Evolutionary conservation across 2,888 invertebrate genomes (phyloP), one percentile per base, ranked within the genome.

Genomic region (Alloscopus bannaensis): DNA sequence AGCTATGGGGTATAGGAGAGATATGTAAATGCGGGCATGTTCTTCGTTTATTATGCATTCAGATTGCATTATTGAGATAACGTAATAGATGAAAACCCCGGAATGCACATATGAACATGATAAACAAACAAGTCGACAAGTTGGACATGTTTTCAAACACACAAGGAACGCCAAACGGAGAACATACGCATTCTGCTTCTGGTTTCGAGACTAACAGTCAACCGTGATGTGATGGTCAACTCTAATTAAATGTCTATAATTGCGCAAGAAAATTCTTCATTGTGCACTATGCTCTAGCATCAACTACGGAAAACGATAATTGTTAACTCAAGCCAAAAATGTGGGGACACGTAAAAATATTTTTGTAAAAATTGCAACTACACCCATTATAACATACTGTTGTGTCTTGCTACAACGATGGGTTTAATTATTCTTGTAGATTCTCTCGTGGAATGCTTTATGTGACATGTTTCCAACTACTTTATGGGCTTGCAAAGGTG

Each of bases 1-100:
- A n/a, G n/a, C n/a, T n/a, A n/a, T n/a, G n/a, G n/a, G n/a, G n/a
- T n/a, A n/a, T n/a, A n/a, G n/a, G n/a, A n/a, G n/a, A n/a, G n/a
- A n/a, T n/a, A n/a, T n/a, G 8, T 42, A 8, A 42, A 42, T 2
- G 42, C 3, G 11, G 18, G 50, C 40, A 52, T 36, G 1, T 26
- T n/a, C 20, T 45, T 29, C 24, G 20, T 22, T 36, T n/a, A 57
- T 59, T 69, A 57, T 59, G 70, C 70, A 70, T 60, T 70, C 70
- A 62, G 71, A 71, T 71, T 62, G 71, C 62, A 71, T 50, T 71
- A 50, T 26, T 22, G 62, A 62, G 71, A 71, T 71, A 71, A 71
- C 71, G 40, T 71, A 62, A 71, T 62, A 50, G n/a, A n/a, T n/a
- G n/a, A n/a, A n/a, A n/a, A n/a, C n/a, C n/a, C n/a, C 28, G 62